Evolutionary conservation across 2,113 vertebrate species (phyloP).

Genomic region (Stictonetta naevosa): DNA sequence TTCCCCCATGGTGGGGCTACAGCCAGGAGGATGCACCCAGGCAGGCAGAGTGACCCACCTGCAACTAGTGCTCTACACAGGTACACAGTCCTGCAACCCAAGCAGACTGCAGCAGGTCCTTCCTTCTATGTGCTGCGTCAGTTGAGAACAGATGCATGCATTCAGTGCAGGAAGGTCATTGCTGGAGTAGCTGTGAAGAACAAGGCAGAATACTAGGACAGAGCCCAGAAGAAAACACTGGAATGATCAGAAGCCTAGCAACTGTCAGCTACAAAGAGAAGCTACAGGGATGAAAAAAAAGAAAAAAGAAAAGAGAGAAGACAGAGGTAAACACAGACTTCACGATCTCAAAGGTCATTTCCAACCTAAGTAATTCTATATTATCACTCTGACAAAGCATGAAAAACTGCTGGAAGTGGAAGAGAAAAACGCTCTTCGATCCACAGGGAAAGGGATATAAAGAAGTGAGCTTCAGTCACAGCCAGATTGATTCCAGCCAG

Average conservation of each 20-base stretch:
- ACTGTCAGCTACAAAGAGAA: neutral
- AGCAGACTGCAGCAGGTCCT: neutral
- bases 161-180: neutral
- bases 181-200: neutral
- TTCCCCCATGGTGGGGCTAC: rapidly evolving
- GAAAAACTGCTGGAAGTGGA: neutral
- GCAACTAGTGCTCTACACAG: neutral
- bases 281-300: neutral
- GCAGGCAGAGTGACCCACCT: neutral
- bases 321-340: neutral
- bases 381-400: neutral
- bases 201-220: neutral
- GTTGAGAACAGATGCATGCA: neutral
- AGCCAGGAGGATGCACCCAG: neutral
- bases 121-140: neutral
- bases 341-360: too few relatives aligned
- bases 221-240: neutral
- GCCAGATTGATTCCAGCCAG: neutral
- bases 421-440: neutral
- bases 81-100: neutral
- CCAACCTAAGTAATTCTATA: too few relatives aligned
- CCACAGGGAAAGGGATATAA: neutral
- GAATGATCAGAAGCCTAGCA: neutral
- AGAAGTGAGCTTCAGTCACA: neutral
- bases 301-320: neutral